Base-by-base conservation (phyloP, 2,888 invertebrate genomes). In the Parnassius orleans region DNA sequence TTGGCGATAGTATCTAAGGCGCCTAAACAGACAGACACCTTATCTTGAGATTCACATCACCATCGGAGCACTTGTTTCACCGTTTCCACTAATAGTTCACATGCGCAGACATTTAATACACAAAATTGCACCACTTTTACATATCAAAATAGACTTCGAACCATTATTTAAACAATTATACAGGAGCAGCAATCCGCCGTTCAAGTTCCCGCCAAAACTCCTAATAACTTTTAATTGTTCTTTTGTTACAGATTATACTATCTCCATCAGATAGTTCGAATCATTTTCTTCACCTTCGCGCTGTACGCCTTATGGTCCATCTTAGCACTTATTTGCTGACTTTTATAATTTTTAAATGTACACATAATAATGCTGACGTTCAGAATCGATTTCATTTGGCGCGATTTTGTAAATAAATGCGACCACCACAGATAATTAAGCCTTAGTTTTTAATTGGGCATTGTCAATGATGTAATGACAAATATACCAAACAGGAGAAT, bases 211-310 rank as follows among this genome's bases (percentile, higher is more conserved):
- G 24, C 24, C 24, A 24, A 24, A 24, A 7, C 24, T 7, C 24
- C 24, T n/a, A 46, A 12, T 46, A n/a, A n/a, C n/a, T 12, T 12
- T n/a, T 3, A n/a, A n/a, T n/a, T 12, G 11, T 64, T 63, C 61
- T 71, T 67, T 74, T 78, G 60, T 92, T 91, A 10, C 87, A 93
- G 93, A 71, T 85, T 93, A 60, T 92, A 90, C 80, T 91, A 89
- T 83, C 79, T 93, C 0, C 92, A 93, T 69, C 87, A 92, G 82
- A 74, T 87, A 78, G 76, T 90, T 54, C 83, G 83, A 70, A 67
- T 81, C 2, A 56, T 91, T 69, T 83, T 90, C 79, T 70, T 74
- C 53, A 62, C 76, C 46, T 74, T 90, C 57, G 71, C 81, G 0
- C 54, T 90, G 2, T 93, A 92, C 75, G 68, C 76, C 3, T 48